Conservation (phyloP, 1,140 invertebrate genomes). For the Araneus ventricosus region DNA sequence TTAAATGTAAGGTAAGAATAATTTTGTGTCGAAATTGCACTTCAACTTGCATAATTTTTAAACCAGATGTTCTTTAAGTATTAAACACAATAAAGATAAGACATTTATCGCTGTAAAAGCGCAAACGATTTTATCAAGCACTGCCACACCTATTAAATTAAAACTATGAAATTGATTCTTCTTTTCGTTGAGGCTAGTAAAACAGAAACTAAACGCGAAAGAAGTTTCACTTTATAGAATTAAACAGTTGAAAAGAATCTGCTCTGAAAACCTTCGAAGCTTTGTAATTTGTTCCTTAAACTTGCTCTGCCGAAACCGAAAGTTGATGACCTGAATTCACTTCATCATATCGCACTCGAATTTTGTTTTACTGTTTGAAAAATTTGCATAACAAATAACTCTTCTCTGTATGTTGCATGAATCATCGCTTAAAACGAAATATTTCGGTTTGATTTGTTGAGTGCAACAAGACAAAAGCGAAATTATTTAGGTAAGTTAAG, state of each 20-base stretch:
- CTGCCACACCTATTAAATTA: not conserved
- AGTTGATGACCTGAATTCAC: conserved; percentile 32
- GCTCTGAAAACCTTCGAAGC: conserved; percentile 6
- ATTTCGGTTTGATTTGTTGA: not conserved
- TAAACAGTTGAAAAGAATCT: conserved; percentile 3
- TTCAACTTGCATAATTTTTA: too few relatives aligned
- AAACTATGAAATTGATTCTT: not conserved
- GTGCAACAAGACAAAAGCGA: not conserved
- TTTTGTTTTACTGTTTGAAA: not conserved
- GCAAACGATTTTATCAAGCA: not conserved
- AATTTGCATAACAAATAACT: conserved; percentile 26
- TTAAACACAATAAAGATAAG: too few relatives aligned
- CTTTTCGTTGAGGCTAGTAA: not conserved
- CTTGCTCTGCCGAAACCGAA: not conserved
- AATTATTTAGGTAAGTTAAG: not conserved
- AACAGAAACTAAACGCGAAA: not conserved
- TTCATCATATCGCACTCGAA: not conserved
- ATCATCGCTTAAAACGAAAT: not conserved
- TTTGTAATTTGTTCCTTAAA: not conserved
- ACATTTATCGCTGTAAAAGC: too few relatives aligned
- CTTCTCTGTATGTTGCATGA: not conserved
- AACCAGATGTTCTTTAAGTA: too few relatives aligned
- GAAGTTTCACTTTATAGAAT: not conserved
- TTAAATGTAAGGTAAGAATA: too few relatives aligned
- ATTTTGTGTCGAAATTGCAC: too few relatives aligned